Base-by-base conservation (phyloP, 2,888 invertebrate genomes). In the Carabus problematicus region DNA sequence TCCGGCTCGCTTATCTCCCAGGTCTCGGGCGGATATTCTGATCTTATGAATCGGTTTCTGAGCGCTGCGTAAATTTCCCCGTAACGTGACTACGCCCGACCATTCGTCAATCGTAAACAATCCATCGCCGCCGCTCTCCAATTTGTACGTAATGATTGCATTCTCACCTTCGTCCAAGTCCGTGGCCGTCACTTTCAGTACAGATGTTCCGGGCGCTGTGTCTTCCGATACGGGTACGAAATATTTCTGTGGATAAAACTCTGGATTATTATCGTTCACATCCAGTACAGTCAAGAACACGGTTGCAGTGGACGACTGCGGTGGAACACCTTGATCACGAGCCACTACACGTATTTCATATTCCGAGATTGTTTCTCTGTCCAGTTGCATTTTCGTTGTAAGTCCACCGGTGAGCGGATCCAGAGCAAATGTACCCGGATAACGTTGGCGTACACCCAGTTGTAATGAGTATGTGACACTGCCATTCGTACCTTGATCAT, bases 401-500 rank as follows among this genome's bases (percentile, higher is more conserved):
- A 96, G 83, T 81, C 94, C 92, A 59, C 96, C 96, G 60, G 93
- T 94, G 59, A 93, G 84, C 0, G 92, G 87, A 81, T 96, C 95
- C 73, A 97, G 83, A 64, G 88, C 85, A 80, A 95, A 95, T 64
- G 91, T 90, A 74, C 91, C 90, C n/a, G 93, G 92, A 80, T 95
- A 94, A 76, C 89, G 87, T 75, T 91, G 88, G 72, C 90, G 87
- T 11, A 93, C 91, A 74, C 89, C 89, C 1, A 91, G 87, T 76
- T 94, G 91, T 68, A 96, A 83, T 74, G 87, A 88, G 79, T 94
- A 95, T 12, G 93, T 91, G 18, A 96, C 91, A 76, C 94, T 94
- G 41, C 96, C 95, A 82, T 96, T 96, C 6, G 95, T 94, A 41
- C 95, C 95, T 82, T 95, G 94, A 82, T 97, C 96, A 80, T 93